Base-by-base conservation (phyloP, 2,888 invertebrate genomes). In the Philonicus albiceps region DNA sequence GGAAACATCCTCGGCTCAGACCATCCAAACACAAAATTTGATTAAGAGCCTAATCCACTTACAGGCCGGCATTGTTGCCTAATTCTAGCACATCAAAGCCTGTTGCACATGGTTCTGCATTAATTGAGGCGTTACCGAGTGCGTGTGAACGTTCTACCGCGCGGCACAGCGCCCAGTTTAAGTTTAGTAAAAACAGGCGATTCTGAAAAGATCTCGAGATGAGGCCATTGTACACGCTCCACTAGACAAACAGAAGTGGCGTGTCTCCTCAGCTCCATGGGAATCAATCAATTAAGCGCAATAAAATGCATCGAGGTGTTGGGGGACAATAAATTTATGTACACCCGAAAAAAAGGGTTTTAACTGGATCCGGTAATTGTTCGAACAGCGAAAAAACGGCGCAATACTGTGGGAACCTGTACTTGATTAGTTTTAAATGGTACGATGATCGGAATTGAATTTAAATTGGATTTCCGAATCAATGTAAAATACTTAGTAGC, bases 31-130 rank as follows among this genome's bases (percentile, higher is more conserved):
- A 80, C 81, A 74, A 81, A 84, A 64, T 85, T 85, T 86, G 87
- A 87, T 87, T 87, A 86, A 87, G 86, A 85, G 86, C 55, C 85
- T 87, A 86, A 87, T 87, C 87, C 87, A 87, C 87, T 86, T 86
- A 87, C 40, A 85, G 85, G 37, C 75, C 31, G 53, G 76, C 75
- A 86, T 87, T 87, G 86, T 87, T 85, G 87, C 86, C 86, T 85
- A 85, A 87, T 85, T 87, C 87, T 43, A 84, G 85, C 85, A 78
- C 86, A 85, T 86, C 85, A 34, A 80, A 75, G 73, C 49, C 78
- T 80, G 86, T 34, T 87, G 87, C 87, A 87, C 86, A 87, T 87
- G 87, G 86, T 87, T 86, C 85, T 80, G 87, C 87, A 87, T 87
- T 86, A 87, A 87, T 87, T 85, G 86, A 55, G 85, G 86, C 86